Percentiles rank a stretch among this genome's conserved stretches.
Evolutionary conservation across 2,888 invertebrate genomes (phyloP).

Genomic region (Athalia cordata): DNA sequence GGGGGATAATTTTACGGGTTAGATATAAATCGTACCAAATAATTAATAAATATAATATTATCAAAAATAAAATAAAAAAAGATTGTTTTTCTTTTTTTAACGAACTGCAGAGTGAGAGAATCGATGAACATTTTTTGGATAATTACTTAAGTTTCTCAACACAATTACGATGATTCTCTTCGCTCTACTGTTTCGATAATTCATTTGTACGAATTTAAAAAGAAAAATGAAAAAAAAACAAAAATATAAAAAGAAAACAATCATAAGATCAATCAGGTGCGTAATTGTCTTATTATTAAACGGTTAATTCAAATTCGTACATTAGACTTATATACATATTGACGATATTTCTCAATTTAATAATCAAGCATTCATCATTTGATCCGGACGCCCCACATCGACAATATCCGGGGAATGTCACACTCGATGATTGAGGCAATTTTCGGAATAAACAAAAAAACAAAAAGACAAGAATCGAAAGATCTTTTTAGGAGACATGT

Average conservation of each 20-base stretch:
- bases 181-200: slow-evolving; percentile 6
- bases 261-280: not conserved
- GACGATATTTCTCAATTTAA: slow-evolving; percentile 15
- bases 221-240: not conserved
- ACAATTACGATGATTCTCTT: slow-evolving; percentile 4
- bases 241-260: not conserved
- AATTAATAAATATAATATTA: slow-evolving; percentile 49
- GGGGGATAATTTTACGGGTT: slow-evolving; percentile 57
- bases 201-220: slow-evolving; percentile 26
- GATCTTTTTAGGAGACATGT: not conserved
- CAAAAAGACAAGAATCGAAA: not conserved
- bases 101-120: slow-evolving; percentile 11
- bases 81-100: slow-evolving; percentile 43
- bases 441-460: not conserved
- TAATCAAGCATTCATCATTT: slow-evolving; percentile 19
- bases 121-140: slow-evolving; percentile 12
- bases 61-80: slow-evolving; percentile 39
- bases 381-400: not conserved
- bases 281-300: slow-evolving; percentile 7
- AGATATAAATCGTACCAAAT: slow-evolving; percentile 66
- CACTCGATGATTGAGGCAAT: not conserved
- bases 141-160: slow-evolving; percentile 30
- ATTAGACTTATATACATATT: slow-evolving; percentile 22
- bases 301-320: slow-evolving; percentile 8
- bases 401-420: no score